These are phyloP conservation scores for Acleris holmiana DNA, from an alignment of 2,888 invertebrate genomes.

Conservation along the genomic window DNA sequence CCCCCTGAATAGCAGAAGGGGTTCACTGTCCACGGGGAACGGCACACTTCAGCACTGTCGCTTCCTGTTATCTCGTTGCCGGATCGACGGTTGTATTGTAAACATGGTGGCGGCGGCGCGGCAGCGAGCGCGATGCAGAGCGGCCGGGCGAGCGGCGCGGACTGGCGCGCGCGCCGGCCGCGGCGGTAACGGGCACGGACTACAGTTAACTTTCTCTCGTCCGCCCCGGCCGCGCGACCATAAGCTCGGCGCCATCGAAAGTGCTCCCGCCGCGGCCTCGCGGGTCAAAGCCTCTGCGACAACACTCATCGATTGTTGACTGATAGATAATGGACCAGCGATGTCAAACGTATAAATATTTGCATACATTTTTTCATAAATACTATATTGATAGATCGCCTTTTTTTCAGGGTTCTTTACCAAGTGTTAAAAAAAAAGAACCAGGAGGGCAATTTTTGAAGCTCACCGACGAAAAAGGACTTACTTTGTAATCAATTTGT, in stretches of 20 bases:
- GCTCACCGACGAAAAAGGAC: too few relatives aligned
- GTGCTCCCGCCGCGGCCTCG: slow-evolving; percentile 66
- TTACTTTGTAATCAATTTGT: too few relatives aligned
- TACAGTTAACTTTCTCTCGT: slow-evolving; percentile 84
- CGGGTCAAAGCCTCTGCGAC: slow-evolving; percentile 74
- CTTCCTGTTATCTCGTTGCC: slow-evolving; percentile 68
- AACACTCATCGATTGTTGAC: slow-evolving; percentile 29
- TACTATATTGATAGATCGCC: too few relatives aligned
- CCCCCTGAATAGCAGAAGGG: slow-evolving; percentile 42
- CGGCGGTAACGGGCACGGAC: slow-evolving; percentile 75
- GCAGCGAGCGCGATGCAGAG: slow-evolving; percentile 51
- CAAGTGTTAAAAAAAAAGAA: too few relatives aligned
- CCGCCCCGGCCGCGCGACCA: slow-evolving; percentile 65
- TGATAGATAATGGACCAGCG: not conserved
- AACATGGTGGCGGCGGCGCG: slow-evolving; percentile 55
- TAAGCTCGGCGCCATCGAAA: slow-evolving; percentile 78
- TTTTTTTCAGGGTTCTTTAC: too few relatives aligned
- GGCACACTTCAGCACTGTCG: slow-evolving; percentile 68
- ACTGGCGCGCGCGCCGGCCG: slow-evolving; percentile 36
- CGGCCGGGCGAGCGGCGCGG: slow-evolving; percentile 40
- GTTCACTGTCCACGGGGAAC: slow-evolving; percentile 51
- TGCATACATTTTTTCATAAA: too few relatives aligned
- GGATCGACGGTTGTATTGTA: slow-evolving; percentile 55
- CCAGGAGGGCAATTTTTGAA: too few relatives aligned
- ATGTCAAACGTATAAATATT: too few relatives aligned